Percentiles rank a stretch among this genome's conserved stretches.
Evolutionary conservation across 1,140 invertebrate species (phyloP).

Genomic region (Cardiocondyla obscurior): DNA sequence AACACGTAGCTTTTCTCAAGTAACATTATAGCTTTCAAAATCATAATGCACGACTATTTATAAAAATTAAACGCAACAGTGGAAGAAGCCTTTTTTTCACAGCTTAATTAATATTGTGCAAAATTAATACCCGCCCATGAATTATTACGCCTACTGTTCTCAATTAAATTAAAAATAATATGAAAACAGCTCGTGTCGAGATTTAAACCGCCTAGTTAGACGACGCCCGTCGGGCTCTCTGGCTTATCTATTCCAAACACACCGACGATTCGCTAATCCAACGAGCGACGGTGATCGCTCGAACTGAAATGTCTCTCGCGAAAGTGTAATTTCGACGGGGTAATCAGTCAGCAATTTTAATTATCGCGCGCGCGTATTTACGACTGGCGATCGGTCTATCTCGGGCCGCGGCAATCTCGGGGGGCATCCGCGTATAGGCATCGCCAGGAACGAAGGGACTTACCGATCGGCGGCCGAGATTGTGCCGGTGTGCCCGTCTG

Average conservation of each 20-base stretch:
- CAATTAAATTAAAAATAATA: too few relatives aligned
- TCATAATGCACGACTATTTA: not conserved
- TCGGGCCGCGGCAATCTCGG: slow-evolving; percentile 66
- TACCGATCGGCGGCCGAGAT: slow-evolving; percentile 73
- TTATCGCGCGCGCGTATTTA: slow-evolving; percentile 75
- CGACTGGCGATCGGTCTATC: slow-evolving; percentile 74
- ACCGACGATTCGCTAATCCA: not conserved
- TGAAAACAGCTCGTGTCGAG: too few relatives aligned
- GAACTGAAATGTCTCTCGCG: not conserved
- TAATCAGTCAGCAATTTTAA: slow-evolving; percentile 76
- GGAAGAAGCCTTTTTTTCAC: not conserved
- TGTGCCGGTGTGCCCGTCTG: slow-evolving; percentile 71
- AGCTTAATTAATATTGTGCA: too few relatives aligned
- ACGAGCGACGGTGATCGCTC: not conserved
- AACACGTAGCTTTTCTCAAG: not conserved
- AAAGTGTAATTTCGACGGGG: slow-evolving; percentile 45
- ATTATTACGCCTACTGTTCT: too few relatives aligned
- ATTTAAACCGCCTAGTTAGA: too few relatives aligned
- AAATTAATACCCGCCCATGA: too few relatives aligned
- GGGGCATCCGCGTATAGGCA: slow-evolving; percentile 38
- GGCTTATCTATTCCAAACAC: too few relatives aligned
- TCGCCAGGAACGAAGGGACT: slow-evolving; percentile 64
- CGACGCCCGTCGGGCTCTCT: too few relatives aligned
- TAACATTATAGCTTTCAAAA: not conserved
- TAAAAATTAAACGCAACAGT: slow-evolving; percentile 16